Evolutionary conservation across 2,113 vertebrate species (phyloP).

Genomic region (Hemiscyllium ocellatum): DNA sequence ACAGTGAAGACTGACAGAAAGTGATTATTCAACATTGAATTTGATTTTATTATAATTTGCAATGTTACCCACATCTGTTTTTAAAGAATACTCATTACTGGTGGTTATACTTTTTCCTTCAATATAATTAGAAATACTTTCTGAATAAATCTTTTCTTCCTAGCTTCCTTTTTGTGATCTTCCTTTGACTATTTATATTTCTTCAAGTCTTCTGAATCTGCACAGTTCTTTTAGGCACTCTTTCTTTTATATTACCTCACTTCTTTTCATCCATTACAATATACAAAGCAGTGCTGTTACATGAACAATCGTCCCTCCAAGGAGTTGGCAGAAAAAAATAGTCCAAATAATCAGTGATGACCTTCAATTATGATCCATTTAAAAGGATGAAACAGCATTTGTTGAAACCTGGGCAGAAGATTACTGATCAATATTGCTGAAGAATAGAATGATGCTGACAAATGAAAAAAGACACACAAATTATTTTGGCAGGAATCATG

Average conservation of each 20-base stretch:
- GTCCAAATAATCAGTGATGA: constrained; percentile 1
- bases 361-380: constrained; percentile 28
- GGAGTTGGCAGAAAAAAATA: not conserved
- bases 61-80: not conserved
- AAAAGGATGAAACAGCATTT: not conserved
- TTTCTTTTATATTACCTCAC: not conserved
- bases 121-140: not conserved
- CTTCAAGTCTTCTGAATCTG: not conserved
- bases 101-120: not conserved
- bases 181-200: not conserved
- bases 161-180: not conserved
- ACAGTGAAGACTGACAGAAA: not conserved
- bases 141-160: not conserved
- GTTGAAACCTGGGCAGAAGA: not conserved
- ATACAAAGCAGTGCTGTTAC: not conserved
- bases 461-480: not conserved
- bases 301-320: not conserved
- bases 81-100: not conserved
- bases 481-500: not conserved
- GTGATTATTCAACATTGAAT: too few relatives aligned
- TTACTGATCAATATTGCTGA: not conserved
- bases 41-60: not conserved
- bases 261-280: not conserved
- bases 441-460: not conserved
- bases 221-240: not conserved